Conservation (phyloP, 1,140 invertebrate genomes). For the Cryptotermes secundus region DNA sequence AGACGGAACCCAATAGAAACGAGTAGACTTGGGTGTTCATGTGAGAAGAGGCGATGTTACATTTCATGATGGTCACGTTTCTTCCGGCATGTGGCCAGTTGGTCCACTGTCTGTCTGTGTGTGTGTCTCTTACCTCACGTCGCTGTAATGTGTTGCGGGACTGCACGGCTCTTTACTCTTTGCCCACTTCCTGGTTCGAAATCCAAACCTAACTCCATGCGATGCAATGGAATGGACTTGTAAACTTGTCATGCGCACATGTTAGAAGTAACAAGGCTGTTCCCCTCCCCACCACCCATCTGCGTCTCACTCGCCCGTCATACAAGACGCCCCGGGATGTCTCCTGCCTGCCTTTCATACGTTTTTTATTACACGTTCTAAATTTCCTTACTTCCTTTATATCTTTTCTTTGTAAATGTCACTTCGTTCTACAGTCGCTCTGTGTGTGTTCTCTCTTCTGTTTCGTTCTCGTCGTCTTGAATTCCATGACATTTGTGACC, state of each 20-base stretch:
- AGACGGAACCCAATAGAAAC: not conserved
- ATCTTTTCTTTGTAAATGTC: not conserved
- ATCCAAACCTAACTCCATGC: not conserved
- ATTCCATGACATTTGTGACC: not conserved
- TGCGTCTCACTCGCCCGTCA: not conserved
- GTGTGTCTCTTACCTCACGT: no score
- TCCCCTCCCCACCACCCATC: no score
- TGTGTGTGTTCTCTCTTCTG: not conserved
- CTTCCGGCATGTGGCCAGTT: not conserved
- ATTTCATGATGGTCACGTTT: not conserved
- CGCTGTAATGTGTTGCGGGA: not conserved
- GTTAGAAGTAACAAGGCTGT: not conserved
- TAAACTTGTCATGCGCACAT: not conserved
- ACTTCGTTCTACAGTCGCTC: not conserved
- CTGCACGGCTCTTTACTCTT: not conserved
- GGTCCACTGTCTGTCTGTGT: not conserved
- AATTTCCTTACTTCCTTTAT: not conserved
- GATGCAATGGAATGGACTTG: not conserved
- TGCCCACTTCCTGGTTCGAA: constrained; percentile 7
- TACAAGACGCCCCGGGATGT: not conserved
- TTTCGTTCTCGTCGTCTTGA: not conserved
- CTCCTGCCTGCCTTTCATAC: not conserved
- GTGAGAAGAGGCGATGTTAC: constrained; percentile 3
- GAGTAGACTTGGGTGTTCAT: not conserved
- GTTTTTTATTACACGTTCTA: not conserved